Conservation (phyloP, 2,888 invertebrate species). For the Hedychridium roseum region DNA sequence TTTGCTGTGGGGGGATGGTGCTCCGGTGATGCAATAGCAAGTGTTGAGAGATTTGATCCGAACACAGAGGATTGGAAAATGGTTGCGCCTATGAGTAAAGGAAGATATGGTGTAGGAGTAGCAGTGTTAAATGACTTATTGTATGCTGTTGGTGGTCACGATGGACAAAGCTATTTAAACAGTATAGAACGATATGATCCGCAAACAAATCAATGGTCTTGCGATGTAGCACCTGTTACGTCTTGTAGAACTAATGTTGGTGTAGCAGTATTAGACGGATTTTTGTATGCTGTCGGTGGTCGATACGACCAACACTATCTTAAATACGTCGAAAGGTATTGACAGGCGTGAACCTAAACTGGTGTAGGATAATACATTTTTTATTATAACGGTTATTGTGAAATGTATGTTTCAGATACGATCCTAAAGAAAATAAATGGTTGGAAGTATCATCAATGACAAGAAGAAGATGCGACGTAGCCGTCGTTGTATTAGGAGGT, state of each 20-base stretch:
- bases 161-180: slow-evolving; percentile 95
- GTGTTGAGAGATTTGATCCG: slow-evolving; percentile 98
- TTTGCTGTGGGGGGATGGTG: slow-evolving; percentile 99
- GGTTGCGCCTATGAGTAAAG: slow-evolving; percentile 98
- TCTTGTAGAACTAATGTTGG: slow-evolving; percentile 99
- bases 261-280: slow-evolving; percentile 94
- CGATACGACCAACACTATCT: slow-evolving; percentile 96
- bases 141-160: slow-evolving; percentile 98
- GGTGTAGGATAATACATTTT: too few species aligned
- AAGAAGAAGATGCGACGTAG: slow-evolving; percentile 86
- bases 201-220: slow-evolving; percentile 97
- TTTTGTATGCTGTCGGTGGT: slow-evolving; percentile 93
- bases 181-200: slow-evolving; percentile 94
- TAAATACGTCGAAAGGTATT: slow-evolving; percentile 95
- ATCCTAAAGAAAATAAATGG: slow-evolving; percentile 98
- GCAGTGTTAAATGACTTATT: slow-evolving; percentile 95
- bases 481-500: slow-evolving; percentile 89
- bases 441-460: slow-evolving; percentile 97
- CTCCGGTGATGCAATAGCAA: slow-evolving; percentile 98
- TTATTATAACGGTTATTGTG: too few species aligned
- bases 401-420: slow-evolving; percentile 81
- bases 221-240: slow-evolving; percentile 97
- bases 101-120: slow-evolving; percentile 97
- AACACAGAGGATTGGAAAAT: slow-evolving; percentile 96
- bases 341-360: too few species aligned